Percentiles rank a stretch among this genome's conserved stretches.
Conservation (phyloP, 2,888 invertebrate species). For the Nomada lathburiana region DNA sequence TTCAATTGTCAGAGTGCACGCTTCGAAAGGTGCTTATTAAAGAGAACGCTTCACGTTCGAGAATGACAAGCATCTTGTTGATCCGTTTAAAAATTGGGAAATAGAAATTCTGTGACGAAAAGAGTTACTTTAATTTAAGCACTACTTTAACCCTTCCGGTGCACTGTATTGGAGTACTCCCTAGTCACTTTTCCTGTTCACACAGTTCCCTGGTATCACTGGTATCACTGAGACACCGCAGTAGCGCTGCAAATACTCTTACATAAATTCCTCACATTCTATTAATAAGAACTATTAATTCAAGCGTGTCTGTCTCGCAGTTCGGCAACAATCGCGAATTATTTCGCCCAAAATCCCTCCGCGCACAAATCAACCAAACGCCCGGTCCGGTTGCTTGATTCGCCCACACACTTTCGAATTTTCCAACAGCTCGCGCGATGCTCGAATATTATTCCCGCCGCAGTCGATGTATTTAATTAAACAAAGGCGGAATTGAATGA, state of each 20-base stretch:
- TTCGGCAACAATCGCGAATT: no score
- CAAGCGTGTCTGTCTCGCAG: no score
- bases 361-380: no score
- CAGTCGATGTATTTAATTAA: slow-evolving; percentile 60
- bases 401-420: no score
- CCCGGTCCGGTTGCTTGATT: no score
- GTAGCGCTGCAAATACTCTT: background rate
- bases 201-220: background rate
- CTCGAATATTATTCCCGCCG: background rate
- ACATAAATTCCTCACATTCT: no score
- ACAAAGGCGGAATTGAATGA: slow-evolving; percentile 63
- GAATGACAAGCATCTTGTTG: background rate
- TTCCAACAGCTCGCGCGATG: no score
- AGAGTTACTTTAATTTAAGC: background rate
- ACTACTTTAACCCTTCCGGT: background rate
- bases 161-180: background rate
- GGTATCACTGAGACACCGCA: background rate
- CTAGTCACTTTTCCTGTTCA: background rate
- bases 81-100: background rate
- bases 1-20: background rate
- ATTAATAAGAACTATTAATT: no score
- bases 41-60: background rate
- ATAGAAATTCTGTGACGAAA: background rate
- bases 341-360: no score
- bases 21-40: no score